Evolutionary conservation across 2,888 invertebrate genomes (phyloP), one percentile per base, ranked within the genome.

Genomic region (Acleris sparsana): DNA sequence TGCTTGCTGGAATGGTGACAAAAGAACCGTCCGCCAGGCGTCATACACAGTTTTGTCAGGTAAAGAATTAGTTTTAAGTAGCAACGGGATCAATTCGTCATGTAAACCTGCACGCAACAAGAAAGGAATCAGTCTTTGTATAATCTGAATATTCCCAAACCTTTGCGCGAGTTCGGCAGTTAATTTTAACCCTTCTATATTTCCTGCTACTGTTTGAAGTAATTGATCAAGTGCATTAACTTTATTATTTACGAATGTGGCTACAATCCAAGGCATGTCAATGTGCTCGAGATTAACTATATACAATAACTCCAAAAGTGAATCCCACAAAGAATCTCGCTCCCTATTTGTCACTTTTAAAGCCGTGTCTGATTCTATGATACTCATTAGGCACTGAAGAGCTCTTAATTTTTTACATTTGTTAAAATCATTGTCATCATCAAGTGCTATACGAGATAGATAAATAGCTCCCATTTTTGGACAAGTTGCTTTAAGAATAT

Each of bases 391-490:
- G 72, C 93, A 93, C 75, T 93, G 93, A 25, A 93, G 78, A 51
- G 93, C 93, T 74, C 91, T 80, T 71, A 93, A 79, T 78, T 92
- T 92, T 75, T 91, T 93, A 65, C 82, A 80, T 76, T 90, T 92
- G 63, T 92, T 90, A 69, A 85, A 84, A 71, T 91, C 89, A 72
- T 86, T 87, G 53, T 90, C 92, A 65, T 91, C 91, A 65, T 92
- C 92, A 72, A 92, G 88, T 18, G 89, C 92, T 63, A 93, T 92
- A 61, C 92, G 83, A 16, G 91, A 92, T 70, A 93, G 79, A 74
- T 93, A 93, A 71, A 93, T 89, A 16, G 92, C 93, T 5, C 91
- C 89, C 90, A 93, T 91, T 84, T 92, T 93, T 18, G 91, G 88
- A 72, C 93, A 92, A 18, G 93, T 92, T 60, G 91, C 93, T 80